Conservation (phyloP, 1,140 invertebrate genomes). For the Matsumurasca onukii region DNA sequence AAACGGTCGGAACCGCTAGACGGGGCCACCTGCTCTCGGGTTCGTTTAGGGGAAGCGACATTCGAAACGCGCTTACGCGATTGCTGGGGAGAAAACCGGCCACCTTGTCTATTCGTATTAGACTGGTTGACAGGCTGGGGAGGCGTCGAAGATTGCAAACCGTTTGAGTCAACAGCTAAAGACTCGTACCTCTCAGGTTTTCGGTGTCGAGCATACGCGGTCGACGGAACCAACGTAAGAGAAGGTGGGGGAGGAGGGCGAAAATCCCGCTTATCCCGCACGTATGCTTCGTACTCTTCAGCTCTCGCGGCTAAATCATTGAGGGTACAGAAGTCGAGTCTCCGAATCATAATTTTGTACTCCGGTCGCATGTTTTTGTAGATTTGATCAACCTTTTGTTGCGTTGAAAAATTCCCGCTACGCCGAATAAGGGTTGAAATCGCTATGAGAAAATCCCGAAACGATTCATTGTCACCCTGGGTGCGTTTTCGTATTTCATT, state of each 20-base stretch:
- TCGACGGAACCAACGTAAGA: background rate
- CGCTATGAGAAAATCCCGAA: background rate
- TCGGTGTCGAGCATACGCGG: background rate
- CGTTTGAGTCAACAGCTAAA: too few species aligned
- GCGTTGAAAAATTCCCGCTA: background rate
- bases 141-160: too few species aligned
- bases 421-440: background rate
- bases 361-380: background rate
- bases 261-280: background rate
- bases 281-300: background rate
- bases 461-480: background rate
- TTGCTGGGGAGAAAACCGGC: too few species aligned
- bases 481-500: background rate
- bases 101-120: too few species aligned
- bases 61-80: too few species aligned
- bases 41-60: too few species aligned
- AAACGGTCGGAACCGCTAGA: too few species aligned
- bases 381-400: background rate
- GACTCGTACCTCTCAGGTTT: too few species aligned
- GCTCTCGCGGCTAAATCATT: background rate
- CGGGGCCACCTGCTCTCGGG: too few species aligned
- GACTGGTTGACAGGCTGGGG: too few species aligned
- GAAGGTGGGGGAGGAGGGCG: background rate
- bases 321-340: background rate
- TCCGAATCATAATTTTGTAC: background rate